These are phyloP conservation scores for Pecten maximus DNA, from an alignment of 2,888 invertebrate genomes.

Conservation along the genomic window DNA sequence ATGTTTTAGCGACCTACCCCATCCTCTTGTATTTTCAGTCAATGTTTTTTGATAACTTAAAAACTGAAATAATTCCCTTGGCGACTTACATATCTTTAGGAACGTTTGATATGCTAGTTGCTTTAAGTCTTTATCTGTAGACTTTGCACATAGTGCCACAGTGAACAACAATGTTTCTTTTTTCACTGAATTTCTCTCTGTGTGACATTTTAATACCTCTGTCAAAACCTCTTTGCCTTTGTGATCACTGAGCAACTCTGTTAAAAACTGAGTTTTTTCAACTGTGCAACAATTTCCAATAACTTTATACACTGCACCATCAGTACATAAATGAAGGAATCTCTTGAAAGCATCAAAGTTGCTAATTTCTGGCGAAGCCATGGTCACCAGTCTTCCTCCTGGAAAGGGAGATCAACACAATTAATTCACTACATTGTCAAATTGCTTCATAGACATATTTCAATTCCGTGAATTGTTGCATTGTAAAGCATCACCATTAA, in stretches of 20 bases:
- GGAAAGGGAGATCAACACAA: neutral
- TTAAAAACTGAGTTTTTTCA: conserved; percentile 49
- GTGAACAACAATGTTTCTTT: conserved; percentile 85
- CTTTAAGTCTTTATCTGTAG: conserved; percentile 83
- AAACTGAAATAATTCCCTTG: conserved; percentile 87
- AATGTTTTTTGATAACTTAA: conserved; percentile 85
- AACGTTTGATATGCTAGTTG: conserved; percentile 85
- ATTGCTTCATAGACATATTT: neutral
- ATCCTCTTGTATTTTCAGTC: conserved; percentile 81
- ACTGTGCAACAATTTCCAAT: conserved; percentile 45
- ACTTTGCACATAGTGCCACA: conserved; percentile 86
- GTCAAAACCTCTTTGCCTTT: conserved; percentile 62
- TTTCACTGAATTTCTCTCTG: conserved; percentile 59
- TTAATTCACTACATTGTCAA: neutral
- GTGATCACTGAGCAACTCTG: conserved; percentile 60
- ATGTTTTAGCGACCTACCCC: conserved; percentile 87
- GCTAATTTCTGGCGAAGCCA: conserved; percentile 22
- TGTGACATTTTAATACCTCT: conserved; percentile 57
- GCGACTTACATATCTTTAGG: conserved; percentile 85
- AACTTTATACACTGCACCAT: conserved; percentile 53
- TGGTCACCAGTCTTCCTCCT: conserved; percentile 4
- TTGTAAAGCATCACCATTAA: neutral
- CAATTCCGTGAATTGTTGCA: neutral
- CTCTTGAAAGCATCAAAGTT: conserved; percentile 25
- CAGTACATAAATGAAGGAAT: conserved; percentile 42